phyloP scores from a whole-genome alignment of 2,888 invertebrate genomes.

The Troilus luridus region DNA sequence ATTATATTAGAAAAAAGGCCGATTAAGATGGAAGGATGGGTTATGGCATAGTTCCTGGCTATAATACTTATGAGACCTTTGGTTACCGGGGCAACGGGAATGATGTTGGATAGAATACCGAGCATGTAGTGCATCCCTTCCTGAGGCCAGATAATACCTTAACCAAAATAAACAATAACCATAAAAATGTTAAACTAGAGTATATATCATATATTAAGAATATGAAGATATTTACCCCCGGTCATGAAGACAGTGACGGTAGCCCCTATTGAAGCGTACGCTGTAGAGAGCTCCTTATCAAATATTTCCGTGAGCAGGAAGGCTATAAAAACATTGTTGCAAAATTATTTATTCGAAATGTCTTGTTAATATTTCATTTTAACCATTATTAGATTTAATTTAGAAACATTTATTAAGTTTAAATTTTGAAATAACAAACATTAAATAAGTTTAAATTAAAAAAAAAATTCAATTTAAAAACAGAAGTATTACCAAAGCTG shows the following conservation, averaged over 20 bases:
- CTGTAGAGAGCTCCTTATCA: slow-evolving; percentile 48
- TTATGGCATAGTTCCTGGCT: slow-evolving; percentile 23
- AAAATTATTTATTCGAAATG: neutral
- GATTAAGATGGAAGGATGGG: slow-evolving; percentile 13
- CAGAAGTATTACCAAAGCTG: slow-evolving; percentile 50
- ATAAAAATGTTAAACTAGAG: neutral
- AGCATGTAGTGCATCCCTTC: slow-evolving; percentile 54
- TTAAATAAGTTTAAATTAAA: too few species aligned
- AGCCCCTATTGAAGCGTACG: slow-evolving; percentile 52
- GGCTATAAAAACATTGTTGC: neutral
- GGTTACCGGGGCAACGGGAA: slow-evolving; percentile 29
- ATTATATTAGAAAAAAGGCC: slow-evolving; percentile 51
- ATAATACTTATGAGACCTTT: slow-evolving; percentile 37
- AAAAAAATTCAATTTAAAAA: neutral
- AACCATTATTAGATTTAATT: neutral
- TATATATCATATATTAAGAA: neutral
- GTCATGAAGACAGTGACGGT: slow-evolving; percentile 51
- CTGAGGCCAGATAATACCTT: slow-evolving; percentile 55
- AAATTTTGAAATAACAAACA: too few species aligned
- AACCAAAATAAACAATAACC: neutral
- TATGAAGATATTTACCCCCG: slow-evolving; percentile 20
- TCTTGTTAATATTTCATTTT: neutral
- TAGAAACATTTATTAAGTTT: too few species aligned
- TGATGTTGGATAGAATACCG: neutral
- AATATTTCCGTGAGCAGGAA: slow-evolving; percentile 53